These are phyloP conservation scores for Athalia circularis DNA, from an alignment of 2,888 invertebrate species.

Conservation along the genomic window DNA sequence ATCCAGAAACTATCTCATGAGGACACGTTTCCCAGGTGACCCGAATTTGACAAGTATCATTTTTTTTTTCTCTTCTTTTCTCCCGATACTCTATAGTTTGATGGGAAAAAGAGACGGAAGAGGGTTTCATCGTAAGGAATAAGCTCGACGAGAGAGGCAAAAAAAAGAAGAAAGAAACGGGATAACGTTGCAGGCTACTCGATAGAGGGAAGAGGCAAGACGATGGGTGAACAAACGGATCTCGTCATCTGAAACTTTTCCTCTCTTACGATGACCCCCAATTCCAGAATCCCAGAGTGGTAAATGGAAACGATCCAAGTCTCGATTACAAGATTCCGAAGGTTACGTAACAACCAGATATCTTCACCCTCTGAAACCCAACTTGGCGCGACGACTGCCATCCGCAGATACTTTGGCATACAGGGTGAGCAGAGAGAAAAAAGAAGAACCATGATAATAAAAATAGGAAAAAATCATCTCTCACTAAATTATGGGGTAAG, in stretches of 20 bases:
- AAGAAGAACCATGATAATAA: background rate
- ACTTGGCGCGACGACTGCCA: too few relatives aligned
- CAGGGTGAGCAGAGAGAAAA: background rate
- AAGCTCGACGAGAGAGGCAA: too few relatives aligned
- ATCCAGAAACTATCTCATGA: background rate
- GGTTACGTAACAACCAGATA: background rate
- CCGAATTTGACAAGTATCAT: background rate
- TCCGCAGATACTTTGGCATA: too few relatives aligned
- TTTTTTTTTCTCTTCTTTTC: too few relatives aligned
- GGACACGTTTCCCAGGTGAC: background rate
- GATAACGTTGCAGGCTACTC: background rate
- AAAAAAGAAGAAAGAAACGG: background rate
- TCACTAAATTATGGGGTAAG: too few relatives aligned
- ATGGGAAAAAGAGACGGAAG: too few relatives aligned
- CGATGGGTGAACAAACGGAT: background rate
- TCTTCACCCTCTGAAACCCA: background rate
- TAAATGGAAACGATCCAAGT: conserved; percentile 21
- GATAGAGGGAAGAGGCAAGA: background rate
- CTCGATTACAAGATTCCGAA: conserved; percentile 24
- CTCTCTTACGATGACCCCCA: background rate
- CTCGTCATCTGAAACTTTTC: background rate
- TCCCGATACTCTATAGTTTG: too few relatives aligned
- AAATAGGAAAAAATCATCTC: background rate
- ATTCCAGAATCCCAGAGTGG: background rate
- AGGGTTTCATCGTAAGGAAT: too few relatives aligned